Percentiles rank a stretch among this genome's conserved stretches.
phyloP scores from a whole-genome alignment of 2,113 vertebrate species.

The Pomatorhinus ruficollis region DNA sequence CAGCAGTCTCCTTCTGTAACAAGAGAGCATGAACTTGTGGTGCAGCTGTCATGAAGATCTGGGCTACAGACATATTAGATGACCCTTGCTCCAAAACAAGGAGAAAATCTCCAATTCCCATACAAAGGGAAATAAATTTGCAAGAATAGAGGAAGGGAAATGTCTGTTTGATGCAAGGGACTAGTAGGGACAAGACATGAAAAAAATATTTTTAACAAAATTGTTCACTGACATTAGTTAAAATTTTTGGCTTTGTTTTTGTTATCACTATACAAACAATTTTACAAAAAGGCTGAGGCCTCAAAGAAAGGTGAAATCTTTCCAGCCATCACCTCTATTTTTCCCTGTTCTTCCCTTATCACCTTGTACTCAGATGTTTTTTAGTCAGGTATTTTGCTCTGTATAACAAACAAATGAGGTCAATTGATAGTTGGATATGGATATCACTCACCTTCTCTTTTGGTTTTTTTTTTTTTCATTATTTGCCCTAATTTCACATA shows the following conservation, averaged over 20 bases:
- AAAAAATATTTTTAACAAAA: not conserved
- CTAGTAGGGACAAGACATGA: not conserved
- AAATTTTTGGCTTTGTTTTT: not conserved
- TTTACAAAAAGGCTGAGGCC: not conserved
- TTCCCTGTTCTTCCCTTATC: not conserved
- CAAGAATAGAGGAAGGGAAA: not conserved
- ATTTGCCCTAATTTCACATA: not conserved
- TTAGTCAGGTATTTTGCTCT: not conserved
- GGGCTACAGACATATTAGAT: not conserved
- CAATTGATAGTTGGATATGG: not conserved
- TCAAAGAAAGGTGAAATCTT: not conserved
- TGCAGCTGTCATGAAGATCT: accelerated
- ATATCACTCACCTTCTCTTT: not conserved
- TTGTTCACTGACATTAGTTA: not conserved
- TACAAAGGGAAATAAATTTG: not conserved
- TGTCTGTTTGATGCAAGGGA: not conserved
- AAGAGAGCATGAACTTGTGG: accelerated
- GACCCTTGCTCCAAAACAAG: not conserved
- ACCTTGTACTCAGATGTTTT: not conserved
- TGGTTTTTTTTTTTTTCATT: not conserved
- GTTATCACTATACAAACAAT: not conserved
- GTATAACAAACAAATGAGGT: not conserved
- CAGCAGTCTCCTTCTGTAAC: not conserved
- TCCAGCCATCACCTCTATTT: not conserved
- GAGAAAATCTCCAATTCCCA: not conserved